Conservation (phyloP, 2,797 vertebrate species). For the Myotis planiceps region DNA sequence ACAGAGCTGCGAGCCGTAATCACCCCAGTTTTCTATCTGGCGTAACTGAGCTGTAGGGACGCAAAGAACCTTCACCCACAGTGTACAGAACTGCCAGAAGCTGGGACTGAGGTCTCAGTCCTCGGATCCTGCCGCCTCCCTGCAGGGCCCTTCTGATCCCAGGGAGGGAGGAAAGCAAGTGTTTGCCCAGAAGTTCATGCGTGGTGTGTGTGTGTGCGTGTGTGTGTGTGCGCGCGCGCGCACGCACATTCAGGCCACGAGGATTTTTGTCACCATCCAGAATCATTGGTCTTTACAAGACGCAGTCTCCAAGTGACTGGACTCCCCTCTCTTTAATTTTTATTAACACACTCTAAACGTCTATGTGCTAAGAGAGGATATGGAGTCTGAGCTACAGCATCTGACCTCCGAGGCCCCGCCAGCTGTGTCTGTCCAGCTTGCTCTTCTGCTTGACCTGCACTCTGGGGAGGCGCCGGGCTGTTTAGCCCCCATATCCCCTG, state of each 20-base stretch:
- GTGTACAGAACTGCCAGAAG: not conserved
- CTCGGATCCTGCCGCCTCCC: not conserved
- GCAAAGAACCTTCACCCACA: not conserved
- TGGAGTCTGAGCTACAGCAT: not conserved
- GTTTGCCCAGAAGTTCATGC: not conserved
- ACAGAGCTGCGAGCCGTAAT: not conserved
- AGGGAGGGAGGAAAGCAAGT: not conserved
- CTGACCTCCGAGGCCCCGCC: conserved; percentile 47
- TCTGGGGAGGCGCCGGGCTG: not conserved
- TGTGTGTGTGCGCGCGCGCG: not conserved
- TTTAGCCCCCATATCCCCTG: conserved; percentile 39
- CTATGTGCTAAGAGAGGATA: not conserved
- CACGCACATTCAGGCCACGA: not conserved
- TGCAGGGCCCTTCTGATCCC: not conserved
- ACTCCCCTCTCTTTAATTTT: not conserved
- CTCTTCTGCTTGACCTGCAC: conserved; percentile 59
- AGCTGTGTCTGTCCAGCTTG: not conserved
- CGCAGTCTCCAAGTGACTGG: not conserved
- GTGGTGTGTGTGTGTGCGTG: too few species aligned
- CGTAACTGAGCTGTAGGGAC: not conserved
- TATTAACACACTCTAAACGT: not conserved
- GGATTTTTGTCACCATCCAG: not conserved
- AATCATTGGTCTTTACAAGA: conserved; percentile 6
- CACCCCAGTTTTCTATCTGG: conserved; percentile 3
- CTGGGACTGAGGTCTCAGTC: not conserved